These are phyloP conservation scores for Cataglyphis rosenhaueri DNA, from an alignment of 2,888 invertebrate genomes.

Conservation along the genomic window DNA sequence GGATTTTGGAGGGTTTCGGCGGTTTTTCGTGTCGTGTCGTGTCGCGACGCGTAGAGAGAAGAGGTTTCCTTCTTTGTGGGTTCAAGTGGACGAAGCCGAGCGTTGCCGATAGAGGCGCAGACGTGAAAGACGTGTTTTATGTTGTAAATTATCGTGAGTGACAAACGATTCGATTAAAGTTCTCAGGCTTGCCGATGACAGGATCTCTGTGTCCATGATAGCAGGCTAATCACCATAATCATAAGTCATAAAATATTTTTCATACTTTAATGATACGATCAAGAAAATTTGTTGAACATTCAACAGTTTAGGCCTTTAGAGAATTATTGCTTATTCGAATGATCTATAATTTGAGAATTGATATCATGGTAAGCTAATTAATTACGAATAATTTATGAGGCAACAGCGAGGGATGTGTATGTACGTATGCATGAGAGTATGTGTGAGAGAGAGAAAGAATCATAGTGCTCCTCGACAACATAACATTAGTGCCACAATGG, in stretches of 20 bases:
- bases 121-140: slow-evolving; percentile 38
- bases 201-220: slow-evolving; percentile 1
- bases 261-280: neutral
- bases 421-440: no score
- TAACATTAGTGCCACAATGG: slow-evolving; percentile 41
- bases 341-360: slow-evolving; percentile 4
- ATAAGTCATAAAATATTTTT: neutral
- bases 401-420: slow-evolving; percentile 6
- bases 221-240: slow-evolving; percentile 15
- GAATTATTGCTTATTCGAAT: slow-evolving; percentile 8
- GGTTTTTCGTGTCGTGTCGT: slow-evolving; percentile 40
- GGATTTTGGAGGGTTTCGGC: slow-evolving; percentile 69
- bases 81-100: slow-evolving; percentile 29
- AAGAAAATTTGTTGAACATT: neutral
- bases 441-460: neutral
- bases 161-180: slow-evolving; percentile 47
- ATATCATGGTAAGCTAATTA: slow-evolving; percentile 20
- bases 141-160: slow-evolving; percentile 42
- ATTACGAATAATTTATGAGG: slow-evolving; percentile 27
- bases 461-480: slow-evolving; percentile 34
- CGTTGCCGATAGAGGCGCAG: neutral
- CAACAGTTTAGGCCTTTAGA: neutral
- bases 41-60: slow-evolving; percentile 24
- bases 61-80: slow-evolving; percentile 47
- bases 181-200: slow-evolving; percentile 32